Percentiles rank a stretch among this genome's conserved stretches.
phyloP scores from a whole-genome alignment of 2,113 vertebrate genomes.

The Lathamus discolor region DNA sequence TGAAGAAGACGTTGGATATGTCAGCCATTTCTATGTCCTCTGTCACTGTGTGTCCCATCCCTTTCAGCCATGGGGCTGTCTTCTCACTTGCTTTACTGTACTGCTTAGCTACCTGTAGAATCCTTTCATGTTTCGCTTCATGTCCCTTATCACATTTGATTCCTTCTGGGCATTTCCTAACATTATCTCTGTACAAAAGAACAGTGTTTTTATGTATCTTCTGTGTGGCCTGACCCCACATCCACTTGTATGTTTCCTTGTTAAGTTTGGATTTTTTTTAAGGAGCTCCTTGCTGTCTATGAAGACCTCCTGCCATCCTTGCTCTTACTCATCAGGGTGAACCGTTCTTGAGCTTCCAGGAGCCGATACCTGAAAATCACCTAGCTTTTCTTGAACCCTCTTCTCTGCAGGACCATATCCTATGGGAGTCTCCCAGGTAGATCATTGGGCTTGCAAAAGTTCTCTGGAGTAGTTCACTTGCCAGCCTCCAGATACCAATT shows the following conservation, averaged over 20 bases:
- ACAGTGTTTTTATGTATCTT: not conserved
- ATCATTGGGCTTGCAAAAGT: not conserved
- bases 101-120: not conserved
- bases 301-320: not conserved
- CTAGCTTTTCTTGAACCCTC: not conserved
- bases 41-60: not conserved
- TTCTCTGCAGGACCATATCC: not conserved
- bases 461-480: not conserved
- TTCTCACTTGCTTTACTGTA: not conserved
- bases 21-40: not conserved
- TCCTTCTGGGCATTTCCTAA: not conserved
- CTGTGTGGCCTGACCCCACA: not conserved
- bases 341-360: not conserved
- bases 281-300: not conserved
- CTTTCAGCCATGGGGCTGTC: not conserved
- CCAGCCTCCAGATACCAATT: not conserved
- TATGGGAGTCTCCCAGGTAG: not conserved
- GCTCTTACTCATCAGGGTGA: accelerated
- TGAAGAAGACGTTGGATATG: not conserved
- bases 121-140: not conserved
- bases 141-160: not conserved
- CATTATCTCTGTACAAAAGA: not conserved
- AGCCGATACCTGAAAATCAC: not conserved
- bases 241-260: not conserved
- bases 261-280: not conserved